Conservation (phyloP, 2,888 invertebrate genomes). For the Diadromus collaris region DNA sequence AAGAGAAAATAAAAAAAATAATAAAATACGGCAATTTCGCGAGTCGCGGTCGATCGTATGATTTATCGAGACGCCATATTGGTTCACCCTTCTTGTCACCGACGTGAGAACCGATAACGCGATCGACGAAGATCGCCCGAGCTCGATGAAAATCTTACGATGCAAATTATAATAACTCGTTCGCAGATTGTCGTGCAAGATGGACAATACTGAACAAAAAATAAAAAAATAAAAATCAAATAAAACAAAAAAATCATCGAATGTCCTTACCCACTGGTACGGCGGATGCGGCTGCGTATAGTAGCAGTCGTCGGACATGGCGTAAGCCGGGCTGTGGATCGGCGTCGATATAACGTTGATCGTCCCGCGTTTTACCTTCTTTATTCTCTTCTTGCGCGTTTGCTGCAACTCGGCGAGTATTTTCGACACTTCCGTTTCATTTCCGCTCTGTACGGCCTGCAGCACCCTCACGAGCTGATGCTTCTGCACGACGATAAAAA, state of each 20-base stretch:
- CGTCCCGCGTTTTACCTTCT: constrained; percentile 66
- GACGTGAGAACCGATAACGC: background rate
- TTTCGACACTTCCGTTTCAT: constrained; percentile 70
- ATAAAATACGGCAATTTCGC: constrained; percentile 16
- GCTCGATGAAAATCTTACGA: background rate
- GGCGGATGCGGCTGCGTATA: constrained; percentile 70
- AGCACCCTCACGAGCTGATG: constrained; percentile 73
- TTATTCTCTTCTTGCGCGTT: constrained; percentile 73
- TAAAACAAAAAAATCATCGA: constrained; percentile 16
- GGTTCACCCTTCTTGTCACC: constrained; percentile 22
- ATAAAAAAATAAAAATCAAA: background rate
- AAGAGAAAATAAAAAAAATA: constrained; percentile 11
- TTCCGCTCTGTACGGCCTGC: constrained; percentile 71
- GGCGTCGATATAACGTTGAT: constrained; percentile 68
- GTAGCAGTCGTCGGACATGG: constrained; percentile 72
- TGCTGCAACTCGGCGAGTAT: constrained; percentile 73
- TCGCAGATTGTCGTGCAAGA: background rate
- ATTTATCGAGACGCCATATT: constrained; percentile 54
- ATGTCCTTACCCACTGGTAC: constrained; percentile 74
- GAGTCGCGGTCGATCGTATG: constrained; percentile 17
- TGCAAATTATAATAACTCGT: background rate
- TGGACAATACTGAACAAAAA: background rate
- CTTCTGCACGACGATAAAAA: constrained; percentile 67
- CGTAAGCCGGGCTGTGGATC: constrained; percentile 70
- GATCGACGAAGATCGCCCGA: constrained; percentile 11